phyloP scores from a whole-genome alignment of 2,888 invertebrate species.

The Nephrotoma appendiculata region DNA sequence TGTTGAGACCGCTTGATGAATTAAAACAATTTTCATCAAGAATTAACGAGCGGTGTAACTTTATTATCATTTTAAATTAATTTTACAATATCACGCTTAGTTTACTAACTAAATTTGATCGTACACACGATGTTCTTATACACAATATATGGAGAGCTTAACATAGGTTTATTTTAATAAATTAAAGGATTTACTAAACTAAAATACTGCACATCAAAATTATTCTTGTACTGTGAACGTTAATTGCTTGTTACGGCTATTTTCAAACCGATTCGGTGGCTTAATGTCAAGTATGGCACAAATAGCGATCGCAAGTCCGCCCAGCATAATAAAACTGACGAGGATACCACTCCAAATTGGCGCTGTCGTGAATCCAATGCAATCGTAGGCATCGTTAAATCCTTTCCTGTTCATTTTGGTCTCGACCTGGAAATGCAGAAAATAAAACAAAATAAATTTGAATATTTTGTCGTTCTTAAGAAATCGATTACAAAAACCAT shows the following conservation, averaged over 20 bases:
- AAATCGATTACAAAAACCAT: background rate
- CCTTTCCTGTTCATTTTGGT: slow-evolving; percentile 36
- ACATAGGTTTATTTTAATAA: background rate
- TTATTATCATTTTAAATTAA: background rate
- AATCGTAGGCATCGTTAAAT: slow-evolving; percentile 73
- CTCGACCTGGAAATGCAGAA: slow-evolving; percentile 34
- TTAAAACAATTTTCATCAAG: background rate
- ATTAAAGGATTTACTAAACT: background rate
- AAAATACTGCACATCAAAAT: slow-evolving; percentile 13
- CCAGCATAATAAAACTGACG: slow-evolving; percentile 56
- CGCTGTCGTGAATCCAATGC: slow-evolving; percentile 77
- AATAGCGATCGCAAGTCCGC: slow-evolving; percentile 67
- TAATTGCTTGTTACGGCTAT: slow-evolving; percentile 84
- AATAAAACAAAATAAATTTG: background rate
- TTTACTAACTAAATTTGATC: background rate
- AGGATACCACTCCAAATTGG: slow-evolving; percentile 89
- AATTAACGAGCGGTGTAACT: background rate
- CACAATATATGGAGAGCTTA: background rate
- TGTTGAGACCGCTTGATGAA: background rate
- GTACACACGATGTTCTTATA: too few relatives aligned
- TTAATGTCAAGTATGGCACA: slow-evolving; percentile 83
- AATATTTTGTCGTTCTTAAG: background rate
- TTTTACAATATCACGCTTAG: background rate
- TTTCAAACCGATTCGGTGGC: slow-evolving; percentile 95
- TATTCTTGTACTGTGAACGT: slow-evolving; percentile 66